Percentiles rank a stretch among this genome's conserved stretches.
Evolutionary conservation across 1,140 invertebrate species (phyloP).

Genomic region (Orius insidiosus): DNA sequence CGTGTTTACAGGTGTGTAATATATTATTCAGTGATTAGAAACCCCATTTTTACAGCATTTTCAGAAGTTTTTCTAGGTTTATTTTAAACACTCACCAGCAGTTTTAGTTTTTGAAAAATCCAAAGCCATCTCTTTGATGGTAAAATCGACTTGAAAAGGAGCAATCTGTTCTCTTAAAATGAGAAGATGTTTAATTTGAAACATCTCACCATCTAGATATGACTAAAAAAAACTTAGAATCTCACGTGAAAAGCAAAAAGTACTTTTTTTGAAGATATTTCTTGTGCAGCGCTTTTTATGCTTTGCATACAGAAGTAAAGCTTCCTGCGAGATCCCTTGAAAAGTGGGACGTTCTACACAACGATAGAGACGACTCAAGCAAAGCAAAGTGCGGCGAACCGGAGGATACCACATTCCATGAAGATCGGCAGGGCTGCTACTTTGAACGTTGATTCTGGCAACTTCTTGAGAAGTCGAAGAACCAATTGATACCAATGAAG

Average conservation of each 20-base stretch:
- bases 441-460: constrained; percentile 31
- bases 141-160: constrained; percentile 93
- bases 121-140: constrained; percentile 75
- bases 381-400: constrained; percentile 82
- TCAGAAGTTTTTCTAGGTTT: background rate
- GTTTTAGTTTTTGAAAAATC: constrained; percentile 82
- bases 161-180: constrained; percentile 95
- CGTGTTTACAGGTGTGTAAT: too few species aligned
- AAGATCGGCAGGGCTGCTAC: constrained; percentile 60
- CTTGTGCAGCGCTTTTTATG: constrained; percentile 54
- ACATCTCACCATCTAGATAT: constrained; percentile 78
- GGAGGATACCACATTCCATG: constrained; percentile 99
- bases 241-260: constrained; percentile 10
- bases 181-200: constrained; percentile 94
- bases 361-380: constrained; percentile 83
- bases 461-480: constrained; percentile 47
- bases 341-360: constrained; percentile 92
- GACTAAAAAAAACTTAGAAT: constrained; percentile 30
- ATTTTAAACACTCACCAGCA: constrained; percentile 31
- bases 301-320: constrained; percentile 81
- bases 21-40: too few species aligned
- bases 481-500: constrained; percentile 43
- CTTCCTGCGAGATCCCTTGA: constrained; percentile 90
- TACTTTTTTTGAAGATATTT: constrained; percentile 46
- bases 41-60: too few species aligned